phyloP scores from a whole-genome alignment of 2,113 vertebrate species.

The Erythrocercus mccallii region DNA sequence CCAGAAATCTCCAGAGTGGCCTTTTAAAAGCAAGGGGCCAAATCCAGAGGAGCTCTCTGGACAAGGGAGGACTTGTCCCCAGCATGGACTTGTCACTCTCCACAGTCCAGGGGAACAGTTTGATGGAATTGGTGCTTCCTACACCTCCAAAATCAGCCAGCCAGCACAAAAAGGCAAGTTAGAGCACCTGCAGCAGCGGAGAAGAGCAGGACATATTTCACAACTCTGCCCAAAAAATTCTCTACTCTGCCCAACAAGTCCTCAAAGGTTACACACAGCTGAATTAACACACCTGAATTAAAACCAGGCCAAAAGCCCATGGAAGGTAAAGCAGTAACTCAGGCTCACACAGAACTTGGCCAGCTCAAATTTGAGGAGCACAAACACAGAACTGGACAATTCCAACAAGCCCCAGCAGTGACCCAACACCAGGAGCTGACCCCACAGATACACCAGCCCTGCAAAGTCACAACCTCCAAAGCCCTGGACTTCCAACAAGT shows the following conservation, averaged over 20 bases:
- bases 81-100: not conserved
- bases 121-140: not conserved
- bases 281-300: not conserved
- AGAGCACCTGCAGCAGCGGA: not conserved
- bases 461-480: not conserved
- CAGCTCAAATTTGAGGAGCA: not conserved
- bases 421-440: not conserved
- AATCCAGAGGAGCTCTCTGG: not conserved
- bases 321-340: not conserved
- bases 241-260: not conserved
- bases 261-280: not conserved
- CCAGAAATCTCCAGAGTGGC: not conserved
- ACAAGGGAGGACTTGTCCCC: fast-evolving
- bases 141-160: not conserved
- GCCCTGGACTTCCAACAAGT: not conserved
- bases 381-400: fast-evolving
- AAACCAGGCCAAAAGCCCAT: not conserved
- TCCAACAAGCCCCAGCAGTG: not conserved
- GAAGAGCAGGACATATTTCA: not conserved
- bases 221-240: not conserved
- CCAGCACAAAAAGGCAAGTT: not conserved
- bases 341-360: not conserved
- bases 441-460: fast-evolving
- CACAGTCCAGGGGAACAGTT: not conserved
- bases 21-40: not conserved